These are phyloP conservation scores for Fabriciana adippe DNA, from an alignment of 2,888 invertebrate genomes.

Conservation along the genomic window DNA sequence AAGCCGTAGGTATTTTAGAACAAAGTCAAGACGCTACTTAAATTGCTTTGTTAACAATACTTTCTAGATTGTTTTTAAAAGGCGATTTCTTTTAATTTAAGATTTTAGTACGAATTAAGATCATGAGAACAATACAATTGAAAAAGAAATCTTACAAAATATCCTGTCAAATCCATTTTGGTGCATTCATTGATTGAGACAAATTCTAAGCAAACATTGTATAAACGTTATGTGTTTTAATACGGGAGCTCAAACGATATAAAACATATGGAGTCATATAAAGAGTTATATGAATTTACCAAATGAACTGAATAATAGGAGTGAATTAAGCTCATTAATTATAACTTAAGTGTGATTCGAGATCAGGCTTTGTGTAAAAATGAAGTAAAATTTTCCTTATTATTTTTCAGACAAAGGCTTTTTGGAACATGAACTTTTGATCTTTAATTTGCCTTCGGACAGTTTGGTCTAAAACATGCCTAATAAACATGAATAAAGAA, in stretches of 20 bases:
- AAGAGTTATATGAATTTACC: too few species aligned
- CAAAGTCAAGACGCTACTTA: slow-evolving; percentile 17
- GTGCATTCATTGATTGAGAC: too few species aligned
- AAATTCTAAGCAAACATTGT: too few species aligned
- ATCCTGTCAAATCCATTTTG: background rate
- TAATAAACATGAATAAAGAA: slow-evolving; percentile 5
- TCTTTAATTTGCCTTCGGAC: slow-evolving; percentile 21
- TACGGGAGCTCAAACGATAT: too few species aligned
- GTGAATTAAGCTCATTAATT: background rate
- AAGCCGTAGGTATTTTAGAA: slow-evolving; percentile 20
- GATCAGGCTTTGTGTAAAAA: background rate
- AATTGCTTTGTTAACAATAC: slow-evolving; percentile 18
- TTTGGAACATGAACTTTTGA: slow-evolving; percentile 12
- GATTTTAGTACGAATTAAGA: background rate
- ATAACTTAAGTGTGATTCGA: background rate
- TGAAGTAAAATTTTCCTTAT: background rate
- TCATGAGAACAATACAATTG: background rate
- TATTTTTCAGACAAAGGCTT: slow-evolving; percentile 14
- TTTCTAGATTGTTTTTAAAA: background rate
- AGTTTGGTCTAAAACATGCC: slow-evolving; percentile 12
- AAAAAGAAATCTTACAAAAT: background rate
- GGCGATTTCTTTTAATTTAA: background rate
- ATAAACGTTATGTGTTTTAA: background rate
- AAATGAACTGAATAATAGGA: too few species aligned
- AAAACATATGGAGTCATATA: too few species aligned